phyloP scores from a whole-genome alignment of 92 coral and sea anemone species.

The Metridium senile region DNA sequence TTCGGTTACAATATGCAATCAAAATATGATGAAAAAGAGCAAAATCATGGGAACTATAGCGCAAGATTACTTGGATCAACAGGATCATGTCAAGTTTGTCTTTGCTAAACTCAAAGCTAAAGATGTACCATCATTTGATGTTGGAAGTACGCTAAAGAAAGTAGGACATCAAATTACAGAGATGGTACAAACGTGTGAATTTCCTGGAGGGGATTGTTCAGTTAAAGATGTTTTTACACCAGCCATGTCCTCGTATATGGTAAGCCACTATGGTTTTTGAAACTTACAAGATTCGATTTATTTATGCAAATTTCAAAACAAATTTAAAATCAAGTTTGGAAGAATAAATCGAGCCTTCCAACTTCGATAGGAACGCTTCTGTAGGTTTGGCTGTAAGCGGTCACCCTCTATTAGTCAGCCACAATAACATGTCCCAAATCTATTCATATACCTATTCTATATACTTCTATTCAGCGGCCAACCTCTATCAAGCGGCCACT shows the following conservation, averaged over 20 bases:
- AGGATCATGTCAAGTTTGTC: constrained; percentile 15
- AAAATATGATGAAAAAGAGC: constrained; percentile 65
- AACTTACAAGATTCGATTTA: too few species aligned
- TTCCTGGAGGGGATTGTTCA: constrained; percentile 1
- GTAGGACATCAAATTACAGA: constrained; percentile 39
- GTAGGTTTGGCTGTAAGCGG: too few species aligned
- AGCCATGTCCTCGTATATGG: neutral
- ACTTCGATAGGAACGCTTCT: too few species aligned
- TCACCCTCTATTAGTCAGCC: too few species aligned
- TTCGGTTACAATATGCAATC: constrained; percentile 70
- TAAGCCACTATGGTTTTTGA: constrained; percentile 1
- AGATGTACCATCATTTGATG: constrained; percentile 21
- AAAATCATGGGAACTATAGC: constrained; percentile 63
- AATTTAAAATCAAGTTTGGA: too few species aligned
- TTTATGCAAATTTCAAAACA: too few species aligned
- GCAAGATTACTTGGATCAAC: constrained; percentile 58
- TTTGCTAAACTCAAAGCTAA: neutral
- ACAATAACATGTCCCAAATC: too few species aligned
- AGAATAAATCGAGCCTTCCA: too few species aligned
- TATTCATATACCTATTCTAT: too few species aligned
- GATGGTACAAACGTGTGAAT: constrained; percentile 8
- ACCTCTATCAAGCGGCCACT: too few species aligned
- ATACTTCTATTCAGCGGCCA: too few species aligned
- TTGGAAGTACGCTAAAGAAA: constrained; percentile 27
- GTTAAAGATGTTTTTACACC: neutral